These are phyloP conservation scores for Nasonia oneida DNA, from an alignment of 2,888 invertebrate species.

Conservation along the genomic window DNA sequence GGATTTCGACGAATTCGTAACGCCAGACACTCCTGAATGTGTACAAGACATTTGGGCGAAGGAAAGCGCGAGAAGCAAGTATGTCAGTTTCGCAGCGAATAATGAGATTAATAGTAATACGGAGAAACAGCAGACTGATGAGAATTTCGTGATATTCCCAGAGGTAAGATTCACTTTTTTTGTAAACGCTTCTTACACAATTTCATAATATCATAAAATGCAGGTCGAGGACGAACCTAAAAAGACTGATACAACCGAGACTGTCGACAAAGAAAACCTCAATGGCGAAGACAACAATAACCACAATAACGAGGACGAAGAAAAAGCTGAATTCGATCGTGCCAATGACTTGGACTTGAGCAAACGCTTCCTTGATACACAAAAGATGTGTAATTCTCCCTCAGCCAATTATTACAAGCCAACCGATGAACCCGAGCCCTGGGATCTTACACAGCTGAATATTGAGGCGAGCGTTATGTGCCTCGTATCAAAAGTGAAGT, in stretches of 20 bases:
- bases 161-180: conserved; percentile 78
- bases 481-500: conserved; percentile 90
- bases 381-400: conserved; percentile 84
- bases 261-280: conserved; percentile 58
- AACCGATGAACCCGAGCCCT: conserved; percentile 90
- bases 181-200: neutral
- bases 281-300: conserved; percentile 66
- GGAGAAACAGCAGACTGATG: conserved; percentile 77
- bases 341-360: conserved; percentile 73
- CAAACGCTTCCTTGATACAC: conserved; percentile 80
- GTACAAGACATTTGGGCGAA: conserved; percentile 85
- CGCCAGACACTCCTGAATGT: conserved; percentile 83
- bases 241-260: conserved; percentile 62
- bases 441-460: conserved; percentile 92
- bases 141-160: conserved; percentile 82
- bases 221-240: conserved; percentile 74
- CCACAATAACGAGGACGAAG: conserved; percentile 67
- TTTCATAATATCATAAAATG: neutral
- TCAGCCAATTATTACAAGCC: conserved; percentile 90
- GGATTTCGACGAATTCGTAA: conserved; percentile 87
- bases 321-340: conserved; percentile 72
- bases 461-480: conserved; percentile 94
- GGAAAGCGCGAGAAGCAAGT: conserved; percentile 77
- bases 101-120: conserved; percentile 71
- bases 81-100: conserved; percentile 64